Base-by-base conservation (phyloP, 2,797 vertebrate genomes). In the Aythya fuligula region DNA sequence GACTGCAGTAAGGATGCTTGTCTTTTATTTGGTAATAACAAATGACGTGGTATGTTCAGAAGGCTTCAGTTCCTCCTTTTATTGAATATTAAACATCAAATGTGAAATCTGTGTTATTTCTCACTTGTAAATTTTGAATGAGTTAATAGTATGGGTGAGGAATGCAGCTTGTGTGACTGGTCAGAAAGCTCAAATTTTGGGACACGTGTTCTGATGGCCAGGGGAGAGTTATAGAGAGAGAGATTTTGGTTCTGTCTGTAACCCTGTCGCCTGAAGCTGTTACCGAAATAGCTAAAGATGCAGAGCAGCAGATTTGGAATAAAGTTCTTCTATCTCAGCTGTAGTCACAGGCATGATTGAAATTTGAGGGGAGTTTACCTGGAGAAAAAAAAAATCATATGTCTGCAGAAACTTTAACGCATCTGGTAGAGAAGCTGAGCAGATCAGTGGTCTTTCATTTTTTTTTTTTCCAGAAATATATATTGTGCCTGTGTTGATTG, bases 1-100 rank as follows among this genome's bases (percentile, higher is more conserved):
- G 60, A 6, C 20, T 71, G 13, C 12, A 2, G 6, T 58, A 41
- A 51, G 17, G 34, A 14, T 62, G 34, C 28, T 10, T 1, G 20
- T 85, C 27, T 89, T 27, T 49, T 36, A 49, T 0, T 0, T 38
- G 49, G 6, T n/a, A 53, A 2, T 4, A 69, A 18, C n/a, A 67
- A 27, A 34, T 16, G 6, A 12, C 7, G 1, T 0, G 6, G 18
- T 64, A 13, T 6, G 1, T 27, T 8, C 30, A 79, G 53, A 61
- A 45, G 2, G 9, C 61, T 87, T 77, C n/a, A 38, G 0, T 70
- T 82, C 15, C 14, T 77, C n/a, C 4, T 53, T 16, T 30, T 32
- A 43, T 32, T 82, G 18, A 16, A 21, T 62, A 15, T 32, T 92
- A 25, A 74, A 82, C 76, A 34, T 30, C 5, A 72, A 43, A 47